These are phyloP conservation scores for Unio delphinus DNA, from an alignment of 2,888 invertebrate species.

Conservation along the genomic window DNA sequence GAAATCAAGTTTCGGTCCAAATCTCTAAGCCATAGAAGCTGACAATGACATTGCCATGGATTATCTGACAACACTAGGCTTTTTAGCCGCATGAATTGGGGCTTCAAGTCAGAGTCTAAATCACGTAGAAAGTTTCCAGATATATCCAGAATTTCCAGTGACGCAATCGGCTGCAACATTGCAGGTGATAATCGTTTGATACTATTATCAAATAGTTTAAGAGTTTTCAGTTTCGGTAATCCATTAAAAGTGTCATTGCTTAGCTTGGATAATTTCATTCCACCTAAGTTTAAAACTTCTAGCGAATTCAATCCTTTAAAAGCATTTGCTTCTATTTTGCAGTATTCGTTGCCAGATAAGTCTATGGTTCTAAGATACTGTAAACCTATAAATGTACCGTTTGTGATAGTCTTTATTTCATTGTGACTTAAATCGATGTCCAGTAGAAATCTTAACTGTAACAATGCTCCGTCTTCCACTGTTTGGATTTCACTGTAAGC, in stretches of 20 bases:
- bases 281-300: slow-evolving; percentile 32
- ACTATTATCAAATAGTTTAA: slow-evolving; percentile 38
- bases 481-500: slow-evolving; percentile 20
- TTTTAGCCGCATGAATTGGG: slow-evolving; percentile 24
- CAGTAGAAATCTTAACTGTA: slow-evolving; percentile 22
- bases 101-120: slow-evolving; percentile 25
- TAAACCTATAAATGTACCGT: slow-evolving; percentile 33
- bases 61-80: slow-evolving; percentile 34
- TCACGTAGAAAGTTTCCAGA: slow-evolving; percentile 36
- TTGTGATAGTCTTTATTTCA: slow-evolving; percentile 19
- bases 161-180: slow-evolving; percentile 23
- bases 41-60: slow-evolving; percentile 50
- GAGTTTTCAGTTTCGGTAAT: slow-evolving; percentile 21
- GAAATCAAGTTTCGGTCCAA: slow-evolving; percentile 22
- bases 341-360: slow-evolving; percentile 34
- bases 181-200: slow-evolving; percentile 22
- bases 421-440: slow-evolving; percentile 35
- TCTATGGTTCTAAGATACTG: slow-evolving; percentile 29
- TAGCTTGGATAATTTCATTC: slow-evolving; percentile 22
- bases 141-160: slow-evolving; percentile 35
- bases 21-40: slow-evolving; percentile 40
- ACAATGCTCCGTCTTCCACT: slow-evolving; percentile 28
- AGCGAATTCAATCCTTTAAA: slow-evolving; percentile 26
- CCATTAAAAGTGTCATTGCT: slow-evolving; percentile 24
- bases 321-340: slow-evolving; percentile 26